Evolutionary conservation across 2,797 vertebrate species (phyloP).

Genomic region (Ambastaia sidthimunki): DNA sequence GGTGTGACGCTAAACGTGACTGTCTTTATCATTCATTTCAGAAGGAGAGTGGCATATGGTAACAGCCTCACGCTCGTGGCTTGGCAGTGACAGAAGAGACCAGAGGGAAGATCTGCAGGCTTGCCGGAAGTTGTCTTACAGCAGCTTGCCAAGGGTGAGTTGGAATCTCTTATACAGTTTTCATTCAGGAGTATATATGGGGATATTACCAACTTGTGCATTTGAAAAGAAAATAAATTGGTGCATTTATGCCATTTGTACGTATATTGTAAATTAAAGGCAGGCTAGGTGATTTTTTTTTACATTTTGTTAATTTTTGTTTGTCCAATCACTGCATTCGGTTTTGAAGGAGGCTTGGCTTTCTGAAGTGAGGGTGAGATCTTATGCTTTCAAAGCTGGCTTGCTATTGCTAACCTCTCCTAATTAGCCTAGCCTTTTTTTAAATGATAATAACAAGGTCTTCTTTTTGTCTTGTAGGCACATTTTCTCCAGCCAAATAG

Average conservation of each 20-base stretch:
- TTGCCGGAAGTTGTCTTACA: conserved; percentile 14
- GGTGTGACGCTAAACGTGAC: background rate
- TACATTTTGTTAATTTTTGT: too few species aligned
- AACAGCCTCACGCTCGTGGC: conserved; percentile 41
- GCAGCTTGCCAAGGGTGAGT: conserved; percentile 57
- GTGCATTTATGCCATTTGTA: too few species aligned
- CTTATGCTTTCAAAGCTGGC: too few species aligned
- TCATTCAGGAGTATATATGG: background rate
- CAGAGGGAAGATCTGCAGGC: conserved; percentile 37
- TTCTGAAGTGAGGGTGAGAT: too few species aligned
- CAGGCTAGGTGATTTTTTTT: too few species aligned
- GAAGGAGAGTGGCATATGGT: conserved; percentile 57
- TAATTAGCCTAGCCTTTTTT: background rate
- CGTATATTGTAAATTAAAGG: too few species aligned
- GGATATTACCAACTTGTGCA: background rate
- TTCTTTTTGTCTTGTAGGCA: conserved; percentile 39
- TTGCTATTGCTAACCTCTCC: too few species aligned
- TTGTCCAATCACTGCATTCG: too few species aligned
- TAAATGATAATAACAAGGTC: background rate
- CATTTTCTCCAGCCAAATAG: conserved; percentile 54
- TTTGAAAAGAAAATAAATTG: background rate
- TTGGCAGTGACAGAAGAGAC: conserved; percentile 14
- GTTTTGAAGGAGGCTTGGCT: too few species aligned
- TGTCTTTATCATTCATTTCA: conserved; percentile 23
- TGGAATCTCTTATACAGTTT: conserved; percentile 10